Conservation (phyloP, 1,140 invertebrate species). For the Lucilia cuprina region DNA sequence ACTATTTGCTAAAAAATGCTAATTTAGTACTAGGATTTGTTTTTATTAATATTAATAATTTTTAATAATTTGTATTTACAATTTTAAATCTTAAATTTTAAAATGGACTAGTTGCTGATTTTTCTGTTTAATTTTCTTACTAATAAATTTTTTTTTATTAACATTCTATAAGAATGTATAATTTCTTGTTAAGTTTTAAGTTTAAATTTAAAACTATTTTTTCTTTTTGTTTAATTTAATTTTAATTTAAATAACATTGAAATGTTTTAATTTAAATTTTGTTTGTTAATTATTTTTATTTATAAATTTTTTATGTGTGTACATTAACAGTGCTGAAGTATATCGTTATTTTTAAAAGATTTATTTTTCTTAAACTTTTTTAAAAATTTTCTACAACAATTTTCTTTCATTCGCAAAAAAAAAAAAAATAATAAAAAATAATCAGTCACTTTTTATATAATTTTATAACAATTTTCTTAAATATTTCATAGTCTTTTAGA, state of each 20-base stretch:
- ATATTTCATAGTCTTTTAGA: neutral
- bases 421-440: neutral
- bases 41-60: slow-evolving; percentile 3
- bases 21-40: slow-evolving; percentile 31
- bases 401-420: neutral
- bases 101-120: slow-evolving; percentile 34
- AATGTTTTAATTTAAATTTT: neutral
- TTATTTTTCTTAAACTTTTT: neutral
- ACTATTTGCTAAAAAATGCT: slow-evolving; percentile 26
- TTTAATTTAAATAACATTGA: neutral
- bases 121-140: neutral
- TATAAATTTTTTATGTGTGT: slow-evolving; percentile 27
- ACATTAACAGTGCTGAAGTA: slow-evolving; percentile 28
- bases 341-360: slow-evolving; percentile 15
- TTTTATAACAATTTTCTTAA: neutral
- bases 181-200: neutral
- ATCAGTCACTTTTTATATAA: neutral
- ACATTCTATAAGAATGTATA: slow-evolving; percentile 32
- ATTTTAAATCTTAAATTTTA: slow-evolving; percentile 25
- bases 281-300: neutral
- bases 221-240: neutral
- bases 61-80: neutral
- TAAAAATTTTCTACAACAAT: neutral
- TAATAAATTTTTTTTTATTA: neutral
- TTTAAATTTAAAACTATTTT: slow-evolving; percentile 25